Evolutionary conservation across 2,797 vertebrate genomes (phyloP), one percentile per base, ranked within the genome.

Genomic region (Platalea minor): DNA sequence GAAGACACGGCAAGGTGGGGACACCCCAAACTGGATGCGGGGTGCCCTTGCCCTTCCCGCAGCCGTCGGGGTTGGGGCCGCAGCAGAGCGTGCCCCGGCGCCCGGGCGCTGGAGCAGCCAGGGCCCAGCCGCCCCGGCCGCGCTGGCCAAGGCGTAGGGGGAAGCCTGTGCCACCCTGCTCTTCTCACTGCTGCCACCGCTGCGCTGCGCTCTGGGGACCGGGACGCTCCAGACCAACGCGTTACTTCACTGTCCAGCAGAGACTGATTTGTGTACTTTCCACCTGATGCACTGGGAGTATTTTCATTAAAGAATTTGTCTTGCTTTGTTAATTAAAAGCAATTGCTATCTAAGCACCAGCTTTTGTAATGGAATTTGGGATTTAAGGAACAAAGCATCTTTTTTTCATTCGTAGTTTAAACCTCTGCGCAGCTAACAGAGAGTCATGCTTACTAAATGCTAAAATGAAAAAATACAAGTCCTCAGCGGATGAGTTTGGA

Each of bases 211-310:
- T 19, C 61, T 23, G 70, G 59, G 56, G 17, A 50, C 29, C 0
- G 0, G 19, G 39, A 53, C 2, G 9, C 16, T 67, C 51, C 68
- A 64, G 67, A 50, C 41, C 51, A 57, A 13, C 0, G 0, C 0
- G 0, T 39, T 67, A 33, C 56, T 72, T 64, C 85, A 31, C 53
- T 0, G 1, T 57, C 77, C 69, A 51, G 85, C 63, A 65, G 79
- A 67, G 72, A 88, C 57, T 25, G 43, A 18, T 51, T n/a, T 28
- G 45, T 61, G 69, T 56, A 70, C 69, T 77, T 94, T 54, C 67
- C 51, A 82, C 54, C 29, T 63, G 48, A 81, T 14, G 20, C 56
- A 45, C 85, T 59, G 69, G 81, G 35, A 95, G 31, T 15, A 21
- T 88, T 95, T 65, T 85, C 51, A 17, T 69, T 73, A 18, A 43